Evolutionary conservation across 2,888 invertebrate species (phyloP).

Genomic region (Trypoxylon attenuatum): DNA sequence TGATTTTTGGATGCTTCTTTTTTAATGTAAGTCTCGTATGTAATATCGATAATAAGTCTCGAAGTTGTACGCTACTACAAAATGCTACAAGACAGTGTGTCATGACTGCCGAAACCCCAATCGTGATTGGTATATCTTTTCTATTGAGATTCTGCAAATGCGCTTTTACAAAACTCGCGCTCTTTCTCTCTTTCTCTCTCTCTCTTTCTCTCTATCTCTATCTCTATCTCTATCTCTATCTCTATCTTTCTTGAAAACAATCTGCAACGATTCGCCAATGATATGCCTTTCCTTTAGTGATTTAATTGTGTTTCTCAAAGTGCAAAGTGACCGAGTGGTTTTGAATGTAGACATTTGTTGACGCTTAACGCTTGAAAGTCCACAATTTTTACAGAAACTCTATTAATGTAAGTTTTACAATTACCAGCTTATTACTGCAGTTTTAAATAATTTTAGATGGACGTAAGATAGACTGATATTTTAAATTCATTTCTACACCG

Average conservation of each 20-base stretch:
- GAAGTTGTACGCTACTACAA: slow-evolving; percentile 10
- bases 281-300: slow-evolving; percentile 9
- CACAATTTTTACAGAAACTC: neutral
- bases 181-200: too few relatives aligned
- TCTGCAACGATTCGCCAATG: slow-evolving; percentile 42
- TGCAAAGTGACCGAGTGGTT: neutral
- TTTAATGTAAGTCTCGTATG: slow-evolving; percentile 7
- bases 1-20: slow-evolving; percentile 21
- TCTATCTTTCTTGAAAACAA: too few relatives aligned
- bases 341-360: neutral
- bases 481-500: neutral
- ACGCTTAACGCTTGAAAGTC: neutral
- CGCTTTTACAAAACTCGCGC: too few relatives aligned
- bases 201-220: neutral
- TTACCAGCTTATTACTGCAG: neutral
- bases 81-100: slow-evolving; percentile 13
- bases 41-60: slow-evolving; percentile 11
- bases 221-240: too few relatives aligned
- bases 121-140: neutral
- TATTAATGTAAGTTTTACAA: neutral
- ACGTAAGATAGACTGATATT: neutral
- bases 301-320: slow-evolving; percentile 2
- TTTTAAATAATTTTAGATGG: neutral
- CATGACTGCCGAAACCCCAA: slow-evolving; percentile 24
- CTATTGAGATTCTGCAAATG: neutral